Conservation (phyloP, 2,797 vertebrate species). For the Peromyscus nudipes region DNA sequence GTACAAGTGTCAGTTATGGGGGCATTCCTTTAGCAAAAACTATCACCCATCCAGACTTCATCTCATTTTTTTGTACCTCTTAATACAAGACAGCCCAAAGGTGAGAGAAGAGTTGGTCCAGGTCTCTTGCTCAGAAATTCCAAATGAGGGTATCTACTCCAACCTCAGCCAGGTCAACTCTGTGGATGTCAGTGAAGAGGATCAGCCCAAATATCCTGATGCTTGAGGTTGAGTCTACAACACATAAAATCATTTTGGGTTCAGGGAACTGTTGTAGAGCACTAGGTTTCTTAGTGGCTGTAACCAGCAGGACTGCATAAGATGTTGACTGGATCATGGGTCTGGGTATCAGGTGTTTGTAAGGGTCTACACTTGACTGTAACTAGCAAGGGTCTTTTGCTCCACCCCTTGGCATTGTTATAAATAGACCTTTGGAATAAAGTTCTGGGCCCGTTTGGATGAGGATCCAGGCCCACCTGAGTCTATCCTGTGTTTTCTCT, state of each 20-base stretch:
- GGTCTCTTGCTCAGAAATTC: background rate
- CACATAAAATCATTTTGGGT: background rate
- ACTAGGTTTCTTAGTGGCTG: too few relatives aligned
- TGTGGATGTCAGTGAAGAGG: conserved; percentile 69
- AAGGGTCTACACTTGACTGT: too few relatives aligned
- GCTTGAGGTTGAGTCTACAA: background rate
- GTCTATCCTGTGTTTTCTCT: too few relatives aligned
- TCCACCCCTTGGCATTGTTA: too few relatives aligned
- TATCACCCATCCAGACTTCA: conserved; percentile 89
- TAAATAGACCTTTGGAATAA: too few relatives aligned
- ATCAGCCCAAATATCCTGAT: conserved; percentile 89
- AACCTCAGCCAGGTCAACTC: conserved; percentile 88
- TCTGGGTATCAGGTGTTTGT: too few relatives aligned
- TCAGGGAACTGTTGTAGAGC: background rate
- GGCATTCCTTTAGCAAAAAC: conserved; percentile 90
- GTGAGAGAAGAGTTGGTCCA: background rate
- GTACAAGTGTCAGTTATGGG: conserved; percentile 91
- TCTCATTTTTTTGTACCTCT: conserved; percentile 90
- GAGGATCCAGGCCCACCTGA: too few relatives aligned
- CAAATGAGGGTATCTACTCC: conserved; percentile 87
- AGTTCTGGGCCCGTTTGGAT: too few relatives aligned
- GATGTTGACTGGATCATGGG: too few relatives aligned
- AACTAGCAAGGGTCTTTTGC: too few relatives aligned
- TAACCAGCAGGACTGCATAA: too few relatives aligned
- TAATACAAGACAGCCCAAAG: conserved; percentile 86